Evolutionary conservation across 2,113 vertebrate species (phyloP).

Genomic region (Python bivittatus): DNA sequence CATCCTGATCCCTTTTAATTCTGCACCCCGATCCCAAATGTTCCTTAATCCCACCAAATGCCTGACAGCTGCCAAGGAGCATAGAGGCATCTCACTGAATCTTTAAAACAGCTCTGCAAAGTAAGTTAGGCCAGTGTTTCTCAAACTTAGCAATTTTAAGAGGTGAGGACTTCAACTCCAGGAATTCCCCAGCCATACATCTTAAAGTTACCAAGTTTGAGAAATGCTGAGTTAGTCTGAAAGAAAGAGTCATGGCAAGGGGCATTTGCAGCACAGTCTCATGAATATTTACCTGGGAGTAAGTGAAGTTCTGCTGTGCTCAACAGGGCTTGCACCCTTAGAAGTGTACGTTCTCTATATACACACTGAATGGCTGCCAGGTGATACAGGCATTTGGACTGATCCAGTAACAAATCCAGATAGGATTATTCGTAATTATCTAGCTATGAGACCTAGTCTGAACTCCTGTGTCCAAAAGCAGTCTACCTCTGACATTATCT

Average conservation of each 20-base stretch:
- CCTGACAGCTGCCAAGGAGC: background rate
- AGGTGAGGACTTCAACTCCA: background rate
- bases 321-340: background rate
- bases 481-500: background rate
- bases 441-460: background rate
- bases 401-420: background rate
- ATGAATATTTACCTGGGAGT: background rate
- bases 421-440: background rate
- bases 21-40: background rate
- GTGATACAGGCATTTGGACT: background rate
- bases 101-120: background rate
- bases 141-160: background rate
- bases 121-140: background rate
- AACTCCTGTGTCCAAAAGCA: background rate
- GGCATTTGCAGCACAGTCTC: background rate
- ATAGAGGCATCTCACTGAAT: background rate
- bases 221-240: background rate
- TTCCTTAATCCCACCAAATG: background rate
- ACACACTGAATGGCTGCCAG: background rate
- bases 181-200: background rate
- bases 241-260: background rate
- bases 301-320: background rate
- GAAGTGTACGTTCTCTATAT: background rate
- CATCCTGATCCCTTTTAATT: background rate
- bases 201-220: background rate